phyloP scores from a whole-genome alignment of 2,888 invertebrate genomes.

The Opisthograptis luteolata region DNA sequence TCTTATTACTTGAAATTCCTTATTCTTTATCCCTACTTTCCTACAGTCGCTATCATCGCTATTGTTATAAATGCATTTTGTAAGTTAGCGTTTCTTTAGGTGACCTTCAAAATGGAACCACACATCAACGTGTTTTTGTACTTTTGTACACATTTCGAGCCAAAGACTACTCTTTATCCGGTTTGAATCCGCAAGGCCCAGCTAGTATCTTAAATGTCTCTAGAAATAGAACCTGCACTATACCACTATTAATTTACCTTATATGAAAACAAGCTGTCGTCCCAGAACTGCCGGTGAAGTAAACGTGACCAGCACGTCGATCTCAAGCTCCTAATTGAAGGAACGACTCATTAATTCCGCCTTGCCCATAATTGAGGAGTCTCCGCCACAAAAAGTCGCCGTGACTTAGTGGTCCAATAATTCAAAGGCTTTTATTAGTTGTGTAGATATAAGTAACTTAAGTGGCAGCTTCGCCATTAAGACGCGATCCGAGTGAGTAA shows the following conservation, averaged over 20 bases:
- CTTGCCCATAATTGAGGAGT: neutral
- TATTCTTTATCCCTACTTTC: too few species aligned
- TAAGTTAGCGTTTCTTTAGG: too few species aligned
- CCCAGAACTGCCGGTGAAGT: neutral
- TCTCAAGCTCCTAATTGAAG: neutral
- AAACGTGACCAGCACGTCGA: neutral
- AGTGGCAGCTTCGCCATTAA: slow-evolving; percentile 1
- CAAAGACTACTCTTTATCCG: too few species aligned
- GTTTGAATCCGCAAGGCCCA: too few species aligned
- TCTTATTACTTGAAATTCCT: too few species aligned
- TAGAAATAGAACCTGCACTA: neutral
- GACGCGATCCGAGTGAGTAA: slow-evolving; percentile 2
- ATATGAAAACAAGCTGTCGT: neutral
- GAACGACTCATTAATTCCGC: neutral
- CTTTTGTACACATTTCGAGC: too few species aligned
- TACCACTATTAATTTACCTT: neutral
- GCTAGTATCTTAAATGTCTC: too few species aligned
- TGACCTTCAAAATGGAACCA: too few species aligned
- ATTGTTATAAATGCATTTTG: too few species aligned
- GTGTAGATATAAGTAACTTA: neutral
- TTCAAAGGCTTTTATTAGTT: slow-evolving; percentile 14
- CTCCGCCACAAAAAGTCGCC: slow-evolving; percentile 2
- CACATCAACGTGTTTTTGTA: too few species aligned
- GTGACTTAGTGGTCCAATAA: slow-evolving; percentile 4
- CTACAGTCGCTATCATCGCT: too few species aligned